Base-by-base conservation (phyloP, 2,888 invertebrate species). In the Xestia ashworthii region DNA sequence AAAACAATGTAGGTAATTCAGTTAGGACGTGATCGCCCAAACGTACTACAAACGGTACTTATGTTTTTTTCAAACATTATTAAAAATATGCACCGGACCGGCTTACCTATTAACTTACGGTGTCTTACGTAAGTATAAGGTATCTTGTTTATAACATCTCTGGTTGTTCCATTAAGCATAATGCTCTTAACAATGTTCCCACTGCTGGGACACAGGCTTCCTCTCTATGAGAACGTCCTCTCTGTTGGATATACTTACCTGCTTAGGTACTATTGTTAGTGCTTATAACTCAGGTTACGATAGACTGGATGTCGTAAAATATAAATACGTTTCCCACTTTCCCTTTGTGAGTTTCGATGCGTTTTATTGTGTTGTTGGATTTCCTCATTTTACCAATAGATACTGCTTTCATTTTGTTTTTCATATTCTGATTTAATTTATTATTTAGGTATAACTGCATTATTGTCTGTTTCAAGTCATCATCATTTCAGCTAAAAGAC, bases 221-320 rank as follows among this genome's bases (percentile, higher is more conserved):
- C 2, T 4, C 16, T 16, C 14, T 14, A 65, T 3, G 4, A 16
- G n/a, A 11, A n/a, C 4, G 48, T 71, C 11, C 22, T 53, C 16
- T 76, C n/a, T 64, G 64, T 62, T 46, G 65, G 5, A 19, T 32
- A 32, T n/a, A 6, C 9, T 44, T 62, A 32, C 22, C 25, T 75
- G 12, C 22, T 16, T 16, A 9, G 12, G 64, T 41, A 55, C 66
- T 71, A 72, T 60, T 71, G 67, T 76, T 71, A 62, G 64, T 74
- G 78, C 82, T 85, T 80, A 85, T 66, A 64, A 68, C 38, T 79
- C 82, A 80, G 76, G 78, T 87, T 85, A 87, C 77, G 72, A 66
- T 73, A 78, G 74, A 71, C 76, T 81, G 76, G 81, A 75, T 80
- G 85, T 89, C 88, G 84, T 89, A 90, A 90, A 90, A 82, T 73